phyloP scores from a whole-genome alignment of 2,888 invertebrate genomes.

The Cotesia congregata region DNA sequence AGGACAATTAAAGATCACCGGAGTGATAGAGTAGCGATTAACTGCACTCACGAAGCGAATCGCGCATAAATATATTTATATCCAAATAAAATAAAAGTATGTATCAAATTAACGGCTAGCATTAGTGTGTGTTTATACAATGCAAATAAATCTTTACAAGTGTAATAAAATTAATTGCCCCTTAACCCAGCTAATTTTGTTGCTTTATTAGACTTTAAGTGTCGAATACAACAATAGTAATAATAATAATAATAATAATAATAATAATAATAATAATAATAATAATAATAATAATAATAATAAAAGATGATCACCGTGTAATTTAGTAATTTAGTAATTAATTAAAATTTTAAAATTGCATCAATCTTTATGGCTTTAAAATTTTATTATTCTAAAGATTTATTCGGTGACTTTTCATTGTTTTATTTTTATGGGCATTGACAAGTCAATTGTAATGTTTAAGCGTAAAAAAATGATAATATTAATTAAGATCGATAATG shows the following conservation, averaged over 20 bases:
- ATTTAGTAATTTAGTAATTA: constrained; percentile 14
- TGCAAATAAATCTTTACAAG: constrained; percentile 38
- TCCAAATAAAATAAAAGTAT: neutral
- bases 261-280: neutral
- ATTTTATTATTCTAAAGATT: neutral
- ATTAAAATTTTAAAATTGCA: neutral
- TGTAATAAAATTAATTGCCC: constrained; percentile 6
- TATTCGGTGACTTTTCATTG: neutral
- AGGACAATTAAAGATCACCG: constrained; percentile 44
- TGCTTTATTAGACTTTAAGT: neutral
- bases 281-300: neutral
- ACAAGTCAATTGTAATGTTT: neutral
- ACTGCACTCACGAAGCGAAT: constrained; percentile 42
- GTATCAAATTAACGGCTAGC: neutral
- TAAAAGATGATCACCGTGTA: neutral
- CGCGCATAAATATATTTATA: constrained; percentile 16
- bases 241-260: neutral
- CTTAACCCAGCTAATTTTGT: neutral
- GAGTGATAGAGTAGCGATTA: constrained; percentile 40
- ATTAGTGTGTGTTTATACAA: constrained; percentile 27
- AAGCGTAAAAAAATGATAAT: neutral
- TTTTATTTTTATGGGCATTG: neutral
- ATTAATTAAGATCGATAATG: neutral
- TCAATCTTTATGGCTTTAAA: neutral
- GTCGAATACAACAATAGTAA: constrained; percentile 5